phyloP scores from a whole-genome alignment of 2,797 vertebrate species.

The Poeciliopsis turneri region DNA sequence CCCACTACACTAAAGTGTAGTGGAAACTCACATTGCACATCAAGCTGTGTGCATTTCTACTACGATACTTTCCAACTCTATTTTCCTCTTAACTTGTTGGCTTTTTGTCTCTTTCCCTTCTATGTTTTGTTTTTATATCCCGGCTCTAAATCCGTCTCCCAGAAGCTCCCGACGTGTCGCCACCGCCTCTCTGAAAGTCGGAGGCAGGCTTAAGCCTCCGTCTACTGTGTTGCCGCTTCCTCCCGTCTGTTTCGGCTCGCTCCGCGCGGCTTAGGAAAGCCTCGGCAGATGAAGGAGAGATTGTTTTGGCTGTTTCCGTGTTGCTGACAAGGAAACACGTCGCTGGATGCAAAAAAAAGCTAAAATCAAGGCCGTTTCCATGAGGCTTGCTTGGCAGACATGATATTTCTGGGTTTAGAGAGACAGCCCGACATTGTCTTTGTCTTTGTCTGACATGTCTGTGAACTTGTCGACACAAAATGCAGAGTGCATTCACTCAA shows the following conservation, averaged over 20 bases:
- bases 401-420: constrained; percentile 43
- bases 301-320: constrained; percentile 36
- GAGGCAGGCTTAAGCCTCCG: constrained; percentile 37
- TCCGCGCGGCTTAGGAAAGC: constrained; percentile 39
- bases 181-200: constrained; percentile 26
- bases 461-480: constrained; percentile 54
- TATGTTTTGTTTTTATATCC: constrained; percentile 15
- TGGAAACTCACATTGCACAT: neutral
- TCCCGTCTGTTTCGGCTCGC: constrained; percentile 28
- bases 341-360: constrained; percentile 43
- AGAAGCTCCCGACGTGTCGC: constrained; percentile 10
- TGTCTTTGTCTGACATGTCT: constrained; percentile 60
- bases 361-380: constrained; percentile 43
- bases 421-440: constrained; percentile 24
- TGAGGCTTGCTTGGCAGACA: constrained; percentile 22
- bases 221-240: constrained; percentile 20
- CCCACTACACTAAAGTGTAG: too few species aligned
- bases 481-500: constrained; percentile 31
- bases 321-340: constrained; percentile 60
- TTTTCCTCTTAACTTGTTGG: neutral
- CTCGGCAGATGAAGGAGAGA: constrained; percentile 55
- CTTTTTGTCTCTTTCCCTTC: constrained; percentile 8
- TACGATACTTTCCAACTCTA: neutral
- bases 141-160: constrained; percentile 15
- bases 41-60: neutral